A percentile compares a stretch with the other conserved stretches of the same genome.
These are phyloP conservation scores for Lasius fuliginosus DNA, from an alignment of 2,888 invertebrate species.

Conservation along the genomic window DNA sequence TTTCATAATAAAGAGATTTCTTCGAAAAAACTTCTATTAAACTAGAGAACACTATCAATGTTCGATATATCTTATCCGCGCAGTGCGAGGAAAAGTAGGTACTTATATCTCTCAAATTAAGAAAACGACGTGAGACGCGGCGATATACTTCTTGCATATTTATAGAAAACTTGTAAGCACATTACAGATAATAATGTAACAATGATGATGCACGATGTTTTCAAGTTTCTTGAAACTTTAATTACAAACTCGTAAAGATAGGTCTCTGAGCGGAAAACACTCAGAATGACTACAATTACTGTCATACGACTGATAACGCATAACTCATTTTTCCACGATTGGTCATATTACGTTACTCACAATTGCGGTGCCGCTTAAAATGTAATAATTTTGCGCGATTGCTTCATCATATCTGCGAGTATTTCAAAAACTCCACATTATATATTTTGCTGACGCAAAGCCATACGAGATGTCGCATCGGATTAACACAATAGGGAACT, in stretches of 20 bases:
- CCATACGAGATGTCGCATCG: conserved; percentile 6
- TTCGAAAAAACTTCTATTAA: not conserved
- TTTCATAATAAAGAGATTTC: not conserved
- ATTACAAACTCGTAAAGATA: conserved; percentile 26
- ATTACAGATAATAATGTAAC: conserved; percentile 29
- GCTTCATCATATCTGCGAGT: conserved; percentile 7
- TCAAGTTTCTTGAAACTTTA: conserved; percentile 11
- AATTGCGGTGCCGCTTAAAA: not conserved
- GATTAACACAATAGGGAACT: conserved; percentile 12
- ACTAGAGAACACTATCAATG: not conserved
- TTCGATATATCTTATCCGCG: conserved; percentile 18
- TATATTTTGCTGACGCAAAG: conserved; percentile 28
- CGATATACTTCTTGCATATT: conserved; percentile 19
- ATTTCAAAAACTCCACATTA: conserved; percentile 13
- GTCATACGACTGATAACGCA: not conserved
- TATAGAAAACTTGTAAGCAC: conserved; percentile 10
- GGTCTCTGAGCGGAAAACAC: not conserved
- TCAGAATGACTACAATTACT: conserved; percentile 9
- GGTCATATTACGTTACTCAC: not conserved
- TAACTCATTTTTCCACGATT: conserved; percentile 9
- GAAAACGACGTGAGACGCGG: not conserved
- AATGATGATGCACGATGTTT: not conserved
- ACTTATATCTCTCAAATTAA: not conserved
- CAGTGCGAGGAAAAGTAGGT: not conserved
- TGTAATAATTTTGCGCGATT: not conserved